phyloP scores from a whole-genome alignment of 2,113 vertebrate genomes.

The Aspidoscelis tigris region DNA sequence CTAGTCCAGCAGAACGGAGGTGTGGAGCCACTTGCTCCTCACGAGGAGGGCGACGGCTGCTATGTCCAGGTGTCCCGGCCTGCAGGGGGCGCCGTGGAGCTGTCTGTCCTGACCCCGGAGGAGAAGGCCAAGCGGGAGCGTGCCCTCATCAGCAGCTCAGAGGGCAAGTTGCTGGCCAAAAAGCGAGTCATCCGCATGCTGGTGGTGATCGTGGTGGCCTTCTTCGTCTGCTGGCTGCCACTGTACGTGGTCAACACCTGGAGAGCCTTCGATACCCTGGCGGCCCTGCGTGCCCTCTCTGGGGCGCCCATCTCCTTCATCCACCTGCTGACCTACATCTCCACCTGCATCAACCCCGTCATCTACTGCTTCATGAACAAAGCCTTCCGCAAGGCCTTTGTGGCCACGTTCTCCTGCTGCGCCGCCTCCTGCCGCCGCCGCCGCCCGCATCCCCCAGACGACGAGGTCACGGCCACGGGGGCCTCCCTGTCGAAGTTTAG shows the following conservation, averaged over 20 bases:
- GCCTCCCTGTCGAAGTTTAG: constrained; percentile 91
- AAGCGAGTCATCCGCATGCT: constrained; percentile 94
- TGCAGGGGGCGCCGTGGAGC: constrained; percentile 79
- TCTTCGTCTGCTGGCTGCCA: constrained; percentile 96
- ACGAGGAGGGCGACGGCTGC: constrained; percentile 88
- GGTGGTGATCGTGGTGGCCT: constrained; percentile 90
- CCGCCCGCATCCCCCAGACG: constrained; percentile 70
- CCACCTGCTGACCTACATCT: constrained; percentile 89
- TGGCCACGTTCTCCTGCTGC: constrained; percentile 84
- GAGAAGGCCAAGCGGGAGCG: constrained; percentile 68
- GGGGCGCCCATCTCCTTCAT: constrained; percentile 94
- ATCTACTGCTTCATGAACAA: constrained; percentile 99
- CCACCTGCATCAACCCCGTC: constrained; percentile 91
- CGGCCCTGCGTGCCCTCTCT: constrained; percentile 81
- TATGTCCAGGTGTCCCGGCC: constrained; percentile 83
- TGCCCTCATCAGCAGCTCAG: constrained; percentile 79
- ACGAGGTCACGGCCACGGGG: constrained; percentile 80
- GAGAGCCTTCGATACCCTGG: constrained; percentile 84
- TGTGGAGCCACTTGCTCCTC: constrained; percentile 13
- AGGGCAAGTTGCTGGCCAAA: constrained; percentile 91
- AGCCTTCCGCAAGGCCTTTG: constrained; percentile 89
- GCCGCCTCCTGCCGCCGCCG: constrained; percentile 65
- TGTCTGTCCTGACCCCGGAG: constrained; percentile 76
- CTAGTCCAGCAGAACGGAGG: constrained; percentile 74
- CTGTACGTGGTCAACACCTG: constrained; percentile 92